These are phyloP conservation scores for Isaurus tuberculatus DNA, from an alignment of 92 coral and sea anemone genomes.

Conservation along the genomic window DNA sequence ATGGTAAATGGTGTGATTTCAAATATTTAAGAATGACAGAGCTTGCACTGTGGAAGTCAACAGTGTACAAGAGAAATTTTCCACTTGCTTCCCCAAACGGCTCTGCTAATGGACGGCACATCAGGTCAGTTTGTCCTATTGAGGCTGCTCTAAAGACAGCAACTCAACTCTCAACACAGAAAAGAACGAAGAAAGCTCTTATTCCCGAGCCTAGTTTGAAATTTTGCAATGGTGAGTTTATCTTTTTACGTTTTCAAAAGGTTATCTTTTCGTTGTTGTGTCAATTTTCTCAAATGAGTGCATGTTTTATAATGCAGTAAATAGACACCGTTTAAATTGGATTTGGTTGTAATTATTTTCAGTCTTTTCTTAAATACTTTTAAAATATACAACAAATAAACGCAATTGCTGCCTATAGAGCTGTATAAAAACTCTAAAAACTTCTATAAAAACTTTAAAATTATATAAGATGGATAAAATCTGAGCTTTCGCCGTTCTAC, in stretches of 20 bases:
- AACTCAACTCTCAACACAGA: conserved; percentile 7
- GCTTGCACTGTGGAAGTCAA: conserved; percentile 40
- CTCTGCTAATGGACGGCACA: not conserved
- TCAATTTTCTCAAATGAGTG: no score
- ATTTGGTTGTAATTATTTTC: no score
- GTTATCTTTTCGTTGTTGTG: no score
- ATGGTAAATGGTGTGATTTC: conserved; percentile 15
- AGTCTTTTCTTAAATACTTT: no score
- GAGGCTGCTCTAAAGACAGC: conserved; percentile 25
- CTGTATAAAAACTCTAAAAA: no score
- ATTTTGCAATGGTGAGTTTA: conserved; percentile 2
- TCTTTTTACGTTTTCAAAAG: not conserved
- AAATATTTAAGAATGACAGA: conserved; percentile 10
- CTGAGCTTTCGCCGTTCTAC: no score
- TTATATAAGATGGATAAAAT: no score
- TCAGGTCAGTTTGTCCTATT: conserved; percentile 16
- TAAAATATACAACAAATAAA: no score
- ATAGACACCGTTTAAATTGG: no score
- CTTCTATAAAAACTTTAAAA: no score
- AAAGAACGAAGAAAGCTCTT: not conserved
- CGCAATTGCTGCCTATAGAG: no score
- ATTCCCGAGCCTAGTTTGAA: not conserved
- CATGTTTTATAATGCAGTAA: no score
- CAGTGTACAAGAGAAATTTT: conserved; percentile 16
- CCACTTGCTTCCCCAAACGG: not conserved